Base-by-base conservation (phyloP, 92 coral and sea anemone genomes). In the Phymanthus crucifer region DNA sequence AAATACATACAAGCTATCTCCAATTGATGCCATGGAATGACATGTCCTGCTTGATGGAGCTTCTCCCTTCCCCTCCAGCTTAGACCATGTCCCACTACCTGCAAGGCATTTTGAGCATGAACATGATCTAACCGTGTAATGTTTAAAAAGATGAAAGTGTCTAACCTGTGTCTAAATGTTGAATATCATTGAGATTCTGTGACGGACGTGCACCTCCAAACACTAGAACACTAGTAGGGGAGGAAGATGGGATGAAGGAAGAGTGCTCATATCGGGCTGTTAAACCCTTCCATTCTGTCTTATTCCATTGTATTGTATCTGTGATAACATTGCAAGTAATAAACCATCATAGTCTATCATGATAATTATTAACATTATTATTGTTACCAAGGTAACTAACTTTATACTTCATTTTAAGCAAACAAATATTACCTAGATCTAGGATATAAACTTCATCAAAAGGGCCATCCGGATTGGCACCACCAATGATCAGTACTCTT, bases 391-490 rank as follows among this genome's bases (percentile, higher is more conserved):
- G 23, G 40, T 5, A 69, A 34, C 73, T 17, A 34, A 69, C 40
- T 69, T 0, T 19, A 32, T 35, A 38, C 12, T 2, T 3, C 13
- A 14, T 36, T 3, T 21, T 3, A 35, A 40, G 4, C 40, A 2
- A 33, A 36, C 23, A 8, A 77, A 33, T 70, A 88, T 61, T 56
- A 95, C 99, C 96, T 84, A 95, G 48, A 74, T 93, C 92, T 33
- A 93, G 79, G 73, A 85, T 64, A 87, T 26, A 89, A 10, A 88
- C 93, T 74, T 95, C 99, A 36, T 82, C 90, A 70, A 95, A 95
- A 11, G 99, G 87, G 23, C 97, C 97, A 70, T 95, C 98, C 2
- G 99, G 99, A 72, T 93, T 95, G 0, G 99, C 99, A 27, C 99
- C 99, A 3, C 99, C 99, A 48, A 95, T 84, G 40, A 95, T 77